phyloP scores from a whole-genome alignment of 2,113 vertebrate species.

The Felis catus region DNA sequence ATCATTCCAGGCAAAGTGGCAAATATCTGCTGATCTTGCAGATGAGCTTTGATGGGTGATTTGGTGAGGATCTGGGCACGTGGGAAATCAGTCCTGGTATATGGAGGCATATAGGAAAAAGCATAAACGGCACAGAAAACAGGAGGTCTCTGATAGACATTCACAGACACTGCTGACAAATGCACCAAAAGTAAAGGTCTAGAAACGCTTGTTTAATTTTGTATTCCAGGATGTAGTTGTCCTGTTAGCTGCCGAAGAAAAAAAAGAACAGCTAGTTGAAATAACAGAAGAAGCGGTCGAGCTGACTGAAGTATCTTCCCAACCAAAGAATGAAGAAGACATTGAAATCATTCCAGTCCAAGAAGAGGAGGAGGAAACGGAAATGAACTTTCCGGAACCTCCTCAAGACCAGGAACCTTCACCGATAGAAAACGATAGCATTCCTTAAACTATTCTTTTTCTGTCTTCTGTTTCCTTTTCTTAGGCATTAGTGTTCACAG shows the following conservation, averaged over 20 bases:
- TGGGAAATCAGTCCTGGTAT: background rate
- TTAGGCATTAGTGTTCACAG: background rate
- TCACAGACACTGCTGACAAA: background rate
- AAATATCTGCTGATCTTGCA: background rate
- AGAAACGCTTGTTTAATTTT: constrained; percentile 34
- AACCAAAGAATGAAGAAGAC: constrained; percentile 62
- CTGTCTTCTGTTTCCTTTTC: background rate
- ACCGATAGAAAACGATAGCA: constrained; percentile 24
- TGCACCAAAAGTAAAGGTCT: background rate
- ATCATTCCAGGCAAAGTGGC: background rate
- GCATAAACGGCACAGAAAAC: background rate
- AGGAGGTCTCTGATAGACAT: background rate
- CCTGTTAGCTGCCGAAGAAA: constrained; percentile 69
- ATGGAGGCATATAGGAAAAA: background rate
- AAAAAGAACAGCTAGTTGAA: constrained; percentile 59
- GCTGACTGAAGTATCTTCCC: constrained; percentile 36
- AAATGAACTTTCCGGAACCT: constrained; percentile 72
- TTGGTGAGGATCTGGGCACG: background rate
- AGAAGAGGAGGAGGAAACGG: constrained; percentile 61
- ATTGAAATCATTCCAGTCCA: constrained; percentile 71
- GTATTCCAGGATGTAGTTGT: constrained; percentile 71
- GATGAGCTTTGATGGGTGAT: background rate
- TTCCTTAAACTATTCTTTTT: constrained; percentile 19
- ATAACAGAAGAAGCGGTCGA: constrained; percentile 60
- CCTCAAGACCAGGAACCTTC: constrained; percentile 59